phyloP scores from a whole-genome alignment of 2,797 vertebrate species.

The Lagodon rhomboides region DNA sequence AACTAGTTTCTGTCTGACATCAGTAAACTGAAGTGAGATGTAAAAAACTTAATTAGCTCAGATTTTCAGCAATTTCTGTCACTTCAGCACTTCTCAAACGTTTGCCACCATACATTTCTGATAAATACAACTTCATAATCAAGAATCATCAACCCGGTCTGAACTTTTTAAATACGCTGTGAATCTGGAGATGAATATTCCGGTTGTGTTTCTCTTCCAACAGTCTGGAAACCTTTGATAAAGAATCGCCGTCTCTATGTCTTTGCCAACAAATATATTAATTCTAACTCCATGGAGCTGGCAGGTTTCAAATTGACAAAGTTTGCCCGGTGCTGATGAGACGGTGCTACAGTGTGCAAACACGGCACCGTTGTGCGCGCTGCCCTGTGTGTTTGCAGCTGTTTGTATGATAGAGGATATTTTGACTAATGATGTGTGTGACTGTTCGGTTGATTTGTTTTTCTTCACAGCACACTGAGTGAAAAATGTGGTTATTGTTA shows the following conservation, averaged over 20 bases:
- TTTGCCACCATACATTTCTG: too few relatives aligned
- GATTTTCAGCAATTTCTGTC: too few relatives aligned
- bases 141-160: too few relatives aligned
- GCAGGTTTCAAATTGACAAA: constrained; percentile 8
- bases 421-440: background rate
- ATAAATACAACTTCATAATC: too few relatives aligned
- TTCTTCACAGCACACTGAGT: background rate
- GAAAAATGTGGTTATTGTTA: background rate
- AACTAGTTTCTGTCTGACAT: too few relatives aligned
- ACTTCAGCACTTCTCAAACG: too few relatives aligned
- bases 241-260: background rate
- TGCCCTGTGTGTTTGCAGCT: constrained; percentile 12
- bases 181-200: background rate
- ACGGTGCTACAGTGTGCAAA: background rate
- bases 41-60: too few relatives aligned
- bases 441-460: background rate
- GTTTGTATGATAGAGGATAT: background rate
- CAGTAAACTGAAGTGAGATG: too few relatives aligned
- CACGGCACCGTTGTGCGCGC: background rate
- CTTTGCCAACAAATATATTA: constrained; percentile 10
- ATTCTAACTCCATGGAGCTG: constrained; percentile 7
- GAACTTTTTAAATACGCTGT: background rate
- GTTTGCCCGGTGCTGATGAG: background rate
- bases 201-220: background rate
- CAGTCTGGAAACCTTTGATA: background rate